A percentile compares a stretch with the other conserved stretches of the same genome.
These are phyloP conservation scores for Trichonephila clavata DNA, from an alignment of 1,140 invertebrate species.

Conservation along the genomic window DNA sequence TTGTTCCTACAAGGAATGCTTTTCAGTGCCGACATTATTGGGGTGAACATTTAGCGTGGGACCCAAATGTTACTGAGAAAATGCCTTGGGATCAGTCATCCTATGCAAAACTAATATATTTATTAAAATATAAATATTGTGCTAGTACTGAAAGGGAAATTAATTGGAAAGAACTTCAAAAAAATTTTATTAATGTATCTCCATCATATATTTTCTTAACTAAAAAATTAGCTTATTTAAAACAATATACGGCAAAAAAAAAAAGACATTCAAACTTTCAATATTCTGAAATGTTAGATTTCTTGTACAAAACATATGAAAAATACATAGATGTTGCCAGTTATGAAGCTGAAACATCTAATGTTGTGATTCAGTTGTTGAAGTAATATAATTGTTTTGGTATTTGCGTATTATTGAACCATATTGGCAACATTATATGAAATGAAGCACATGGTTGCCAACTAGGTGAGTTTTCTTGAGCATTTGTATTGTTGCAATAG, in stretches of 20 bases:
- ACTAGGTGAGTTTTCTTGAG: too few relatives aligned
- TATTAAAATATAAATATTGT: neutral
- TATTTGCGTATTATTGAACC: too few relatives aligned
- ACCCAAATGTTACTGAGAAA: neutral
- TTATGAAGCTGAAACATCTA: too few relatives aligned
- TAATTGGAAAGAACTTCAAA: conserved; percentile 29
- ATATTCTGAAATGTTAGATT: neutral
- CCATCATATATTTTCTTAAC: neutral
- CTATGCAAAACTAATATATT: neutral
- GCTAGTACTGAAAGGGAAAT: neutral
- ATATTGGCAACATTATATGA: too few relatives aligned
- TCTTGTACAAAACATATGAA: neutral
- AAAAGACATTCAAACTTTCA: neutral
- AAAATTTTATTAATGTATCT: neutral
- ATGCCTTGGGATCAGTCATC: neutral
- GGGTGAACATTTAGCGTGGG: neutral
- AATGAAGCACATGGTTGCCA: too few relatives aligned
- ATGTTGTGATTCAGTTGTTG: too few relatives aligned
- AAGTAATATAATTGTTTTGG: too few relatives aligned
- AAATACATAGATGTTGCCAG: neutral
- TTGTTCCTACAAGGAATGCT: conserved; percentile 8
- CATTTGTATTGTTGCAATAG: too few relatives aligned
- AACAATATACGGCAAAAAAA: neutral
- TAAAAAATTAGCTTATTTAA: conserved; percentile 14
- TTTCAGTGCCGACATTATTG: conserved; percentile 16